Percentiles rank a stretch among this genome's conserved stretches.
phyloP scores from a whole-genome alignment of 2,797 vertebrate species.

The Falco peregrinus region DNA sequence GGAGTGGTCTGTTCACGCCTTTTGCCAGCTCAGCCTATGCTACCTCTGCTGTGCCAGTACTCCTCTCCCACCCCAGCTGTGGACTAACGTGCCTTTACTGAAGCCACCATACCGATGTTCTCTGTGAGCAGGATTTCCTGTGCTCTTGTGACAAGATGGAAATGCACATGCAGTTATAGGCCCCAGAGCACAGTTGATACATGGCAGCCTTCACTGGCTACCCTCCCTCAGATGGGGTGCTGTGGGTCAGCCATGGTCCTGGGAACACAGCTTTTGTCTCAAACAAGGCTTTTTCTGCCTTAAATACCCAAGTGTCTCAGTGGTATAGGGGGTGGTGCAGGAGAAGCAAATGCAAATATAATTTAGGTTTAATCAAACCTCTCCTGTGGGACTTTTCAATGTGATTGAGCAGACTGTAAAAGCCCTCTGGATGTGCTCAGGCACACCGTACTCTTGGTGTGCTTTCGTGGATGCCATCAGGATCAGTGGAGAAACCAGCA shows the following conservation, averaged over 20 bases:
- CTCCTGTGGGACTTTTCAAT: background rate
- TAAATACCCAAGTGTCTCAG: fast-evolving
- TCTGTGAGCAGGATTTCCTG: background rate
- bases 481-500: background rate
- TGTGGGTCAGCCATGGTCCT: too few relatives aligned
- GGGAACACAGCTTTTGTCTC: background rate
- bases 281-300: background rate
- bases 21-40: background rate
- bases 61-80: background rate
- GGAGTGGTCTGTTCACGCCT: fast-evolving
- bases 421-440: background rate
- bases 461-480: background rate
- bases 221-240: background rate
- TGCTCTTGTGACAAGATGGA: background rate
- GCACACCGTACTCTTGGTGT: background rate
- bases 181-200: fast-evolving
- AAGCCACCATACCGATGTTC: fast-evolving
- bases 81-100: background rate
- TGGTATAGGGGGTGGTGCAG: background rate
- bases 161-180: fast-evolving
- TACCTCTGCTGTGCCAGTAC: fast-evolving
- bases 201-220: fast-evolving
- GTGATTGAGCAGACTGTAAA: background rate
- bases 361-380: background rate
- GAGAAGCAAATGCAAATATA: background rate